Conservation (phyloP, 2,113 vertebrate genomes). For the Anoura caudifer region DNA sequence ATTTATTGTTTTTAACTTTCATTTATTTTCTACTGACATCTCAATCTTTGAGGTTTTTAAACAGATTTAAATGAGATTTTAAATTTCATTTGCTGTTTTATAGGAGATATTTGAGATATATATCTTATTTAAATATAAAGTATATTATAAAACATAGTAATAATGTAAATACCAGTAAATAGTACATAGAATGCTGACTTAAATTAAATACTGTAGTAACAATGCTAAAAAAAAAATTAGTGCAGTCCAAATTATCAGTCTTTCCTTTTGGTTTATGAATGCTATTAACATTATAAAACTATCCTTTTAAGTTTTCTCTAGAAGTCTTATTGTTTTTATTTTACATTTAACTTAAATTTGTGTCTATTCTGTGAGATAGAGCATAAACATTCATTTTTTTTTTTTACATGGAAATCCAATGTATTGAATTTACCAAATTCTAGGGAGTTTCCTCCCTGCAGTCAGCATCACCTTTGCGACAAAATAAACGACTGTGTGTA, state of each 20-base stretch:
- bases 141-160: too few relatives aligned
- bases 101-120: too few relatives aligned
- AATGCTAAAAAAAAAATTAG: too few relatives aligned
- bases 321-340: background rate
- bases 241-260: background rate
- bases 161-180: too few relatives aligned
- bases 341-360: background rate
- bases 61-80: too few relatives aligned
- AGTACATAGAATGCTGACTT: too few relatives aligned
- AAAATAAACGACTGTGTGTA: background rate
- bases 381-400: background rate
- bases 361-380: background rate
- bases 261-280: background rate
- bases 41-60: too few relatives aligned
- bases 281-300: constrained; percentile 7
- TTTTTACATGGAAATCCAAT: background rate
- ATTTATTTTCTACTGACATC: too few relatives aligned
- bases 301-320: background rate
- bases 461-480: background rate
- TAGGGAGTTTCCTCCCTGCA: background rate
- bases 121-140: too few relatives aligned
- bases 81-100: too few relatives aligned
- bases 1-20: too few relatives aligned
- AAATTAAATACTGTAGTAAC: background rate
- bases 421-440: background rate